Base-by-base conservation (phyloP, 53 echinoderm and acorn worm genomes). In the Henricia sp. region DNA sequence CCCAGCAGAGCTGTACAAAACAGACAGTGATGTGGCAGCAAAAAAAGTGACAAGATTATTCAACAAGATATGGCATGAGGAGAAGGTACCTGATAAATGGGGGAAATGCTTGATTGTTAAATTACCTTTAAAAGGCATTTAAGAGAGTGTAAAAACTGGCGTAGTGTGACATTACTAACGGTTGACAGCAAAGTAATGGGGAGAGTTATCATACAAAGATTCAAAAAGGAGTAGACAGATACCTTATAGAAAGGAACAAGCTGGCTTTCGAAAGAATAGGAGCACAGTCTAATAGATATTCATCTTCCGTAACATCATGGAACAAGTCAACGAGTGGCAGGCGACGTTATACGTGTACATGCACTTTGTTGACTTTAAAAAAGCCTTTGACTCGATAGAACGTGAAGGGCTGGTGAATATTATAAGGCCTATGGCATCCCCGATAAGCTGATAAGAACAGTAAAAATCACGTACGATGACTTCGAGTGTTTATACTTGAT, bases 1-100 rank as follows among this genome's bases (percentile, higher is more conserved):
- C 14, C 68, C 85, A 32, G 69, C 76, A 52, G 89, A 85, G 43
- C 39, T 90, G 23, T 60, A 33, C n/a, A n/a, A n/a, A n/a, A n/a
- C n/a, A n/a, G n/a, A n/a, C n/a, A n/a, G n/a, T n/a, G n/a, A n/a
- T n/a, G n/a, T n/a, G n/a, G n/a, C n/a, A n/a, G n/a, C n/a, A n/a
- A n/a, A n/a, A n/a, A n/a, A n/a, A n/a, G n/a, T n/a, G n/a, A n/a
- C n/a, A n/a, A n/a, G n/a, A n/a, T n/a, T n/a, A n/a, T n/a, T n/a
- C n/a, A n/a, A n/a, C n/a, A n/a, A n/a, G n/a, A n/a, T n/a, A n/a
- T n/a, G n/a, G n/a, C n/a, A n/a, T n/a, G n/a, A n/a, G n/a, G n/a
- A n/a, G n/a, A n/a, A n/a, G n/a, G n/a, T n/a, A n/a, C n/a, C n/a
- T n/a, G n/a, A n/a, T n/a, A n/a, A n/a, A n/a, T n/a, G n/a, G n/a